Percentiles rank a stretch among this genome's conserved stretches.
Conservation (phyloP, 2,113 vertebrate species). For the Abramis brama region DNA sequence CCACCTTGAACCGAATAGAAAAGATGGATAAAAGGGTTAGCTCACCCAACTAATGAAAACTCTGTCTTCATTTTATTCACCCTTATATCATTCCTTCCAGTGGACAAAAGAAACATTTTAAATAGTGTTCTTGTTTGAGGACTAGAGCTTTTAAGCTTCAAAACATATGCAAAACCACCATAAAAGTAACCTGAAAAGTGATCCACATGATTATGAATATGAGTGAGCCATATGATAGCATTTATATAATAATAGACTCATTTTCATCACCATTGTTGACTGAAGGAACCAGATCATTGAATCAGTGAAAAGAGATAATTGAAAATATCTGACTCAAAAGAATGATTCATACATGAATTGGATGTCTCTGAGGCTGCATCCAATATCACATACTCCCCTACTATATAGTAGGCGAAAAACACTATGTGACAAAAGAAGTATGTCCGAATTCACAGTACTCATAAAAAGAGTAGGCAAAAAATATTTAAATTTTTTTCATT, state of each 20-base stretch:
- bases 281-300: background rate
- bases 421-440: too few relatives aligned
- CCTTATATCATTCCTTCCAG: background rate
- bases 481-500: too few relatives aligned
- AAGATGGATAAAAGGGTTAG: background rate
- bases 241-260: background rate
- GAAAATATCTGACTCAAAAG: background rate
- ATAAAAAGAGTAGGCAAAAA: too few relatives aligned
- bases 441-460: too few relatives aligned
- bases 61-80: background rate
- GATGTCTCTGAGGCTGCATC: too few relatives aligned
- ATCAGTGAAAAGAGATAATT: background rate
- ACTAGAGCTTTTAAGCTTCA: background rate
- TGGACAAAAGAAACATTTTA: background rate
- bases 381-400: too few relatives aligned
- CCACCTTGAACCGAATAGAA: background rate
- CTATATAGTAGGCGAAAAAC: too few relatives aligned
- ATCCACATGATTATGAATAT: background rate
- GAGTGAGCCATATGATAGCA: background rate
- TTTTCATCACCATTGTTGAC: background rate
- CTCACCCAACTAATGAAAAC: background rate
- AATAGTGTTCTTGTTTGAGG: background rate
- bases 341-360: background rate
- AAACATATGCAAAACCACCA: background rate
- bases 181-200: background rate